Evolutionary conservation across 2,113 vertebrate genomes (phyloP), one percentile per base, ranked within the genome.

Genomic region (Hippocampus zosterae): DNA sequence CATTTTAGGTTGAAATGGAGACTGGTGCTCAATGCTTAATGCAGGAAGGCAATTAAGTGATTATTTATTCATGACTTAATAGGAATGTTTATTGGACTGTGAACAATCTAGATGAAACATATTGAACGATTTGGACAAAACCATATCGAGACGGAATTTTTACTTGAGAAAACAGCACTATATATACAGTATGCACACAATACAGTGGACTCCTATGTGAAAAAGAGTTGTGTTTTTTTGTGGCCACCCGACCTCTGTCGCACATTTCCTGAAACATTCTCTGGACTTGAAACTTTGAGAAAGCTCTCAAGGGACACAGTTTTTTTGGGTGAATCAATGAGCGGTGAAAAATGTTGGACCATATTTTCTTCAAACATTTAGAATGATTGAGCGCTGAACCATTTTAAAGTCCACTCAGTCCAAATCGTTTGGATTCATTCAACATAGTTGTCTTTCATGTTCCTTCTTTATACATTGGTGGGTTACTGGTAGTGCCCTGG

Each of bases 191-290:
- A 57, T 25, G 11, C 5, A 10, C 27, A 27, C 56, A 40, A 76
- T 57, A 66, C 44, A 77, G 65, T n/a, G 33, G 55, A 57, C 12
- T 10, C 25, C 23, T n/a, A 27, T 15, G 55, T 27, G 55, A 57
- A 25, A 8, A 23, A 55, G 8, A n/a, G 9, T 21, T 55, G 33
- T 27, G 6, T 4, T 27, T 57, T 25, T 25, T 16, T 27, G n/a
- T 25, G 15, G 7, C 52, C n/a, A 18, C 27, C 16, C 5, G 29
- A 29, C 15, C 27, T 60, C 57, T 60, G 15, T 2, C 16, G 15
- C 3, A 3, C 56, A 57, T 57, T 57, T 60, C 27, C 33, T 33
- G 27, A 27, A 8, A 23, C 21, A n/a, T n/a, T n/a, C 50, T 53
- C 8, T 55, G 6, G 15, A 33, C 6, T 33, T 33, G 8, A 60